These are phyloP conservation scores for Platyura marginata DNA, from an alignment of 1,140 invertebrate genomes.

Conservation along the genomic window DNA sequence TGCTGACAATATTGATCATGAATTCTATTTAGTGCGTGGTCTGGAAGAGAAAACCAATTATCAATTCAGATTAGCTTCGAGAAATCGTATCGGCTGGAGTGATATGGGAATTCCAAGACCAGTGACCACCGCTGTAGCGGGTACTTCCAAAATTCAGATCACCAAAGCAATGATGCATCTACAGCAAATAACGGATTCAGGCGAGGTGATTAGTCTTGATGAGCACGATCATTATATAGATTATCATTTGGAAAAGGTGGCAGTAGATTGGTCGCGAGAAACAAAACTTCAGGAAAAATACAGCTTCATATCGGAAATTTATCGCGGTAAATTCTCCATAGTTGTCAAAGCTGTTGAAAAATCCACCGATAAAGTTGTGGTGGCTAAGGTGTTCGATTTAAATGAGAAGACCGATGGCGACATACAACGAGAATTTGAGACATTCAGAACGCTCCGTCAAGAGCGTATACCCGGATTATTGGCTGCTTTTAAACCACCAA, in stretches of 20 bases:
- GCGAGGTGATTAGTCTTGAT: slow-evolving; percentile 45
- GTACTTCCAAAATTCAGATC: slow-evolving; percentile 48
- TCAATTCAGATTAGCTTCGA: slow-evolving; percentile 72
- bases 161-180: slow-evolving; percentile 65
- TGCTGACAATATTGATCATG: slow-evolving; percentile 79
- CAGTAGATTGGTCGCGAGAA: slow-evolving; percentile 50
- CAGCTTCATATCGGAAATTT: slow-evolving; percentile 66
- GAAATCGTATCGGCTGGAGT: slow-evolving; percentile 88
- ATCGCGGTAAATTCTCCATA: slow-evolving; percentile 66
- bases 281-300: slow-evolving; percentile 48
- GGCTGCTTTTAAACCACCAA: slow-evolving; percentile 47
- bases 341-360: slow-evolving; percentile 70
- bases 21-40: slow-evolving; percentile 70
- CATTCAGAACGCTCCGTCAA: slow-evolving; percentile 59
- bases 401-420: slow-evolving; percentile 40
- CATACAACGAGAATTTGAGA: slow-evolving; percentile 63
- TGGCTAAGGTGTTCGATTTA: slow-evolving; percentile 63
- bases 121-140: slow-evolving; percentile 44
- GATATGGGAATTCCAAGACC: slow-evolving; percentile 56
- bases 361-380: slow-evolving; percentile 45
- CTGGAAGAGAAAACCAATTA: slow-evolving; percentile 63
- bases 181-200: slow-evolving; percentile 64
- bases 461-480: slow-evolving; percentile 62
- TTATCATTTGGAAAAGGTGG: slow-evolving; percentile 53
- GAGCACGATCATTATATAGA: slow-evolving; percentile 42